Conservation (phyloP, 2,888 invertebrate genomes). For the Drosophila macrospina region DNA sequence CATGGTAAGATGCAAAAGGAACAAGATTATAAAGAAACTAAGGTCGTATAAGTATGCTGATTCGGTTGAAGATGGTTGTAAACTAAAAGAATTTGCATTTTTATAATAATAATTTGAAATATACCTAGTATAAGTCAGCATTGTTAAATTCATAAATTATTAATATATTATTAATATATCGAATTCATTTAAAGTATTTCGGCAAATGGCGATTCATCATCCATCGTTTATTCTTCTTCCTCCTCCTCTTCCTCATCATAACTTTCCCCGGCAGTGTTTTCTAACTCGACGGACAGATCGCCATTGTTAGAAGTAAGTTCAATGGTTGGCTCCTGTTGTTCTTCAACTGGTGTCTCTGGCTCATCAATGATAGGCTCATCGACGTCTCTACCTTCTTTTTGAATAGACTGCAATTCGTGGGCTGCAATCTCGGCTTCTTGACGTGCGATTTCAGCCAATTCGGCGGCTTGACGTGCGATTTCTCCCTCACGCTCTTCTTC, state of each 20-base stretch:
- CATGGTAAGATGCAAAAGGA: conserved; percentile 21
- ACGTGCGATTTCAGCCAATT: conserved; percentile 89
- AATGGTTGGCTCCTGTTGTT: conserved; percentile 70
- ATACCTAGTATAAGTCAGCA: conserved; percentile 20
- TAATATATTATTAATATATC: conserved; percentile 24
- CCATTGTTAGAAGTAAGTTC: conserved; percentile 68
- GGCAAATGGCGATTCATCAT: conserved; percentile 11
- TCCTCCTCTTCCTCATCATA: conserved; percentile 70
- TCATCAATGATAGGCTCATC: conserved; percentile 85
- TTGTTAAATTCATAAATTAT: conserved; percentile 25
- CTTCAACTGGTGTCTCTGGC: conserved; percentile 83
- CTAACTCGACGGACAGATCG: conserved; percentile 48
- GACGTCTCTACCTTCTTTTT: conserved; percentile 72
- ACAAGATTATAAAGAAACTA: conserved; percentile 26
- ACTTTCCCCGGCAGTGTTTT: conserved; percentile 55
- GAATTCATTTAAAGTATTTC: conserved; percentile 23
- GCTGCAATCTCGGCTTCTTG: conserved; percentile 88
- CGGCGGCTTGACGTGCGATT: conserved; percentile 90
- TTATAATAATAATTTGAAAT: conserved; percentile 20
- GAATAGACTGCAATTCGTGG: conserved; percentile 86
- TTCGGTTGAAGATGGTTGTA: conserved; percentile 14
- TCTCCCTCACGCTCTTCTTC: conserved; percentile 88
- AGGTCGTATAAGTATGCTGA: conserved; percentile 11
- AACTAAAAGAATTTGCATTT: conserved; percentile 6
- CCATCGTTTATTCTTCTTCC: conserved; percentile 49